These are phyloP conservation scores for Drosophila sordidapex DNA, from an alignment of 2,888 invertebrate genomes.

Conservation along the genomic window DNA sequence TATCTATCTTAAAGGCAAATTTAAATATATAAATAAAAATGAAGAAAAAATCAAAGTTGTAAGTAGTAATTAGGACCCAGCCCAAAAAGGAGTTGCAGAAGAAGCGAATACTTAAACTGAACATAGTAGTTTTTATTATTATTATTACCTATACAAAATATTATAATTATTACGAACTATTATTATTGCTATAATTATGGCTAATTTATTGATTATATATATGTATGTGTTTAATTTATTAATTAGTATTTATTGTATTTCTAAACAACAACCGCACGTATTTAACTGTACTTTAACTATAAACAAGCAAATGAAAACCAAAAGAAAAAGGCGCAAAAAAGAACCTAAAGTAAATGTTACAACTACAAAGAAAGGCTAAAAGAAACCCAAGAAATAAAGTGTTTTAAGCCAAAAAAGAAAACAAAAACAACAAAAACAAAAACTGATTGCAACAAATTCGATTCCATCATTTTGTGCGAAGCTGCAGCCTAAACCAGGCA, in stretches of 20 bases:
- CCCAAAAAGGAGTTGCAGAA: slow-evolving; percentile 10
- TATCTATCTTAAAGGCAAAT: slow-evolving; percentile 21
- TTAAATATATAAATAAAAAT: slow-evolving; percentile 22
- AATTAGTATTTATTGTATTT: slow-evolving; percentile 81
- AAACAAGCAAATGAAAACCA: slow-evolving; percentile 55
- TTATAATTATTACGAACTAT: slow-evolving; percentile 40
- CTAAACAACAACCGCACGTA: slow-evolving; percentile 57
- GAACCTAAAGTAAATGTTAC: slow-evolving; percentile 60
- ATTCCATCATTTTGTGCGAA: slow-evolving; percentile 20
- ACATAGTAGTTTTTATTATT: slow-evolving; percentile 75
- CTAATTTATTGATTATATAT: slow-evolving; percentile 71
- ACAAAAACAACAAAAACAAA: background rate
- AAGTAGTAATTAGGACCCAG: slow-evolving; percentile 57
- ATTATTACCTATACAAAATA: slow-evolving; percentile 25
- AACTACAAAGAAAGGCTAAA: slow-evolving; percentile 66
- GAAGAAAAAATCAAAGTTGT: slow-evolving; percentile 42
- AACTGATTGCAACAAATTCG: slow-evolving; percentile 26
- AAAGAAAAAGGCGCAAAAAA: slow-evolving; percentile 53
- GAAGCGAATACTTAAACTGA: slow-evolving; percentile 55
- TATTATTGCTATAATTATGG: slow-evolving; percentile 53
- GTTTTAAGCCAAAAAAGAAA: slow-evolving; percentile 77
- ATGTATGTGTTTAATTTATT: slow-evolving; percentile 76
- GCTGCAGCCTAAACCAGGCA: slow-evolving; percentile 62
- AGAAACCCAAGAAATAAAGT: slow-evolving; percentile 81
- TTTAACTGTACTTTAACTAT: slow-evolving; percentile 77